phyloP scores from a whole-genome alignment of 2,113 vertebrate species.

The Gnathonemus echidnorhynchus region DNA sequence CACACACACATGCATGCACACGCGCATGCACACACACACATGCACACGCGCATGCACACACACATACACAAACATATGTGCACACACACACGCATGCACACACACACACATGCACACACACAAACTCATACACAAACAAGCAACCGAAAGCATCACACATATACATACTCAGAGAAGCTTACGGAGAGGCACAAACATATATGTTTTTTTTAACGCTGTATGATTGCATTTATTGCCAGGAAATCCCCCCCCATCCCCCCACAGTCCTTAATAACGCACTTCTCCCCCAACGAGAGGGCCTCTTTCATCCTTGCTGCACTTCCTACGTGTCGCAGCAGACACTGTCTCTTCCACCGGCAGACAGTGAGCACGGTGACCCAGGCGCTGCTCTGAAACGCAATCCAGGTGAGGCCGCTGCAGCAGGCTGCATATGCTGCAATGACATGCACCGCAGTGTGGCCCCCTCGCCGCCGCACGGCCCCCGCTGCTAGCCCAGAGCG shows the following conservation, averaged over 20 bases:
- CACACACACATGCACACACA: neutral
- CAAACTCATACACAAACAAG: neutral
- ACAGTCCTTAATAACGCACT: neutral
- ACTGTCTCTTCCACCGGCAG: slow-evolving; percentile 4
- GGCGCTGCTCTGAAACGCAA: neutral
- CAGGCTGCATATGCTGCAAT: neutral
- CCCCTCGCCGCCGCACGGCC: neutral
- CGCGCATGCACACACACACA: neutral
- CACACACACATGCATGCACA: neutral
- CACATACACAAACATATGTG: neutral
- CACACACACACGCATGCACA: neutral
- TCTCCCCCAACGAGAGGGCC: neutral
- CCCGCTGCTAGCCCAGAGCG: neutral
- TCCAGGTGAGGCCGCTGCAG: slow-evolving; percentile 9
- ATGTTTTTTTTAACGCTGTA: no score
- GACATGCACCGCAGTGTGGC: slow-evolving; percentile 6
- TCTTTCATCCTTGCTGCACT: neutral
- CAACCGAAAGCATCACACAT: neutral
- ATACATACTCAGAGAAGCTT: neutral
- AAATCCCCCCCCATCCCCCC: neutral
- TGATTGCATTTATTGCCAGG: neutral
- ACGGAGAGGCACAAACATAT: neutral
- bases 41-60: neutral
- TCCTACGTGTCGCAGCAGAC: neutral
- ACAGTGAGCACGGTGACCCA: neutral